These are phyloP conservation scores for Acanthosoma haemorrhoidale DNA, from an alignment of 2,888 invertebrate species.

Conservation along the genomic window DNA sequence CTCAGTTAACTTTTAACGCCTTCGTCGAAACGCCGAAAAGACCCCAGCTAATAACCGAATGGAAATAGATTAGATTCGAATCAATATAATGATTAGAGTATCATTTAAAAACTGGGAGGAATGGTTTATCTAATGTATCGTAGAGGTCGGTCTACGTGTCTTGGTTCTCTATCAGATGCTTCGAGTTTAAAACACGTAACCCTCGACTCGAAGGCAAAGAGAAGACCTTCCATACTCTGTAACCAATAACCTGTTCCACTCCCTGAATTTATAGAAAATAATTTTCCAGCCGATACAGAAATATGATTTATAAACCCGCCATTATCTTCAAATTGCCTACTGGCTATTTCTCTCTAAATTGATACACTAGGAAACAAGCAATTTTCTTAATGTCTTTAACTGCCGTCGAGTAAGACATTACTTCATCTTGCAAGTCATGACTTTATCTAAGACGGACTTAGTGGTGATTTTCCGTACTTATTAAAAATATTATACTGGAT, in stretches of 20 bases:
- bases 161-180: not conserved
- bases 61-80: too few relatives aligned
- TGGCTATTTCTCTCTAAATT: not conserved
- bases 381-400: not conserved
- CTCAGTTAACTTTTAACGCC: not conserved
- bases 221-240: not conserved
- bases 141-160: not conserved
- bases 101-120: too few relatives aligned
- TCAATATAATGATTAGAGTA: too few relatives aligned
- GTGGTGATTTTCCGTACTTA: too few relatives aligned
- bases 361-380: not conserved
- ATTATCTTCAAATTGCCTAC: not conserved
- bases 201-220: not conserved
- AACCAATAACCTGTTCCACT: conserved; percentile 10
- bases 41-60: too few relatives aligned
- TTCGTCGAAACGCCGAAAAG: too few relatives aligned
- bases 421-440: too few relatives aligned
- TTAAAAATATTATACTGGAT: too few relatives aligned
- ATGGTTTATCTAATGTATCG: too few relatives aligned
- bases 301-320: conserved; percentile 5
- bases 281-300: conserved; percentile 3
- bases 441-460: too few relatives aligned
- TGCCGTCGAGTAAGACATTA: not conserved
- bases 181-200: not conserved
- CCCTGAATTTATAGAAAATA: not conserved